A percentile compares a stretch with the other conserved stretches of the same genome.
These are phyloP conservation scores for Thalassaphorura encarpata DNA, from an alignment of 1,140 invertebrate genomes.

Conservation along the genomic window DNA sequence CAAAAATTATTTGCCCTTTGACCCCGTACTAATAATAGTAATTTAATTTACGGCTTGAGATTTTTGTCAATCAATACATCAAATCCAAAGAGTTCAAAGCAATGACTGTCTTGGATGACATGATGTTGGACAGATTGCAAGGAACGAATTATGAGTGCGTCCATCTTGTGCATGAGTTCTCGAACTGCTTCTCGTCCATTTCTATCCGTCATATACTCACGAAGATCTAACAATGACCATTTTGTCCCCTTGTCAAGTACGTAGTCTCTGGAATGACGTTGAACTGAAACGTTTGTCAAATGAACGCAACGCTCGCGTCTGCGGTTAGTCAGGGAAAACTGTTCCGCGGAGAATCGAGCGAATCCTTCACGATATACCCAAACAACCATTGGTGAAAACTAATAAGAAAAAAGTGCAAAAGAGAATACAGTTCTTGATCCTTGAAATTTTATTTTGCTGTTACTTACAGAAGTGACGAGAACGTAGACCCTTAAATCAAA, in stretches of 20 bases:
- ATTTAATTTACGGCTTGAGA: no score
- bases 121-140: slow-evolving; percentile 43
- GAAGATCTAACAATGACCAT: slow-evolving; percentile 38
- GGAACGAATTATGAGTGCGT: slow-evolving; percentile 47
- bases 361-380: slow-evolving; percentile 55
- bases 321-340: slow-evolving; percentile 46
- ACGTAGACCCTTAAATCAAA: slow-evolving; percentile 53
- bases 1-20: no score
- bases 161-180: slow-evolving; percentile 46
- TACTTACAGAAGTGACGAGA: slow-evolving; percentile 44
- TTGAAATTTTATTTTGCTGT: not conserved
- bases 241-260: slow-evolving; percentile 36
- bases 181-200: slow-evolving; percentile 40
- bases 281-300: slow-evolving; percentile 54
- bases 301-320: slow-evolving; percentile 42
- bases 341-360: slow-evolving; percentile 49
- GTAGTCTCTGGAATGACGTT: slow-evolving; percentile 37
- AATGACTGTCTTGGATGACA: slow-evolving; percentile 42
- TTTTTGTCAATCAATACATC: slow-evolving; percentile 52
- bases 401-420: no score
- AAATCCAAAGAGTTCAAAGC: slow-evolving; percentile 56
- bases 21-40: no score
- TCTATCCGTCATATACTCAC: slow-evolving; percentile 37
- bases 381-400: slow-evolving; percentile 49
- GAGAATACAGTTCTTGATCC: no score